A percentile compares a stretch with the other conserved stretches of the same genome.
Conservation (phyloP, 2,888 invertebrate species). For the Danaus chrysippus region DNA sequence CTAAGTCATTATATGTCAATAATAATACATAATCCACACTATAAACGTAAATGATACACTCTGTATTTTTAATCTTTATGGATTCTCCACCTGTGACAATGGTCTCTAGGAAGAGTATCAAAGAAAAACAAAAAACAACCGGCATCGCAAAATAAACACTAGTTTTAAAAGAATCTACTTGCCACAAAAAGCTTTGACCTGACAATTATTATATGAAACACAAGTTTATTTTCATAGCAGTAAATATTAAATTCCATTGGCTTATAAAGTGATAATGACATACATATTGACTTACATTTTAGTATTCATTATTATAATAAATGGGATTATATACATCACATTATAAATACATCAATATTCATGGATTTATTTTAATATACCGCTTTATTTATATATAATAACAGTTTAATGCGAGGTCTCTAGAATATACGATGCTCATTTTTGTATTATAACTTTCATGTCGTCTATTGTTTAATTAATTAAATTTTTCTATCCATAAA, state of each 20-base stretch:
- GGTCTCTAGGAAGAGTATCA: conserved; percentile 38
- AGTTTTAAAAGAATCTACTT: conserved; percentile 14
- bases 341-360: background rate
- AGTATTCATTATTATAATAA: conserved; percentile 7
- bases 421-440: too few relatives aligned
- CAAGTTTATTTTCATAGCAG: background rate
- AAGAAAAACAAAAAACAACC: conserved; percentile 33
- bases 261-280: background rate
- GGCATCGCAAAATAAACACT: conserved; percentile 10
- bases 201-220: background rate
- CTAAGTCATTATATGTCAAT: too few relatives aligned
- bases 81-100: conserved; percentile 40
- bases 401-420: too few relatives aligned
- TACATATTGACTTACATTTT: background rate
- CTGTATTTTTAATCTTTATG: conserved; percentile 32
- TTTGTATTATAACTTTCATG: too few relatives aligned
- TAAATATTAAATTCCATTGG: background rate
- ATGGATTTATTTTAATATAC: background rate
- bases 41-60: conserved; percentile 14
- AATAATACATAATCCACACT: background rate
- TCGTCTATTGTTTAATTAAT: too few relatives aligned
- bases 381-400: too few relatives aligned
- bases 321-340: conserved; percentile 2
- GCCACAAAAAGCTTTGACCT: background rate
- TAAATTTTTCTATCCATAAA: too few relatives aligned